Conservation (phyloP, 2,797 vertebrate species). For the Ptychobarbus kaznakovi region DNA sequence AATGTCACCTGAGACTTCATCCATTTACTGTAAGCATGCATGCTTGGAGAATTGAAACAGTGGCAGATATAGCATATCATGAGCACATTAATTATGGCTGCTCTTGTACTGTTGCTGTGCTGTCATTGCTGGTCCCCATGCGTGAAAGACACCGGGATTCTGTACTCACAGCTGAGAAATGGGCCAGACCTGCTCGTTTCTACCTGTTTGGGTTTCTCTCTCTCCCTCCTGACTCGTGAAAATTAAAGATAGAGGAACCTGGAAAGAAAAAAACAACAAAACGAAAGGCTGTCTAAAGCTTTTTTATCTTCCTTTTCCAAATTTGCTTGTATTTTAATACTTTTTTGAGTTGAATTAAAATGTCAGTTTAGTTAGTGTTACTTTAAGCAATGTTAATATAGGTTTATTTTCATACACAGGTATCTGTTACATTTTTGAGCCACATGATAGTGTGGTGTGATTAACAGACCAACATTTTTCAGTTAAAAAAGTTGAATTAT, state of each 20-base stretch:
- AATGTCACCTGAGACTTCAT: slow-evolving; percentile 20
- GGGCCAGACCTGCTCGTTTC: slow-evolving; percentile 12
- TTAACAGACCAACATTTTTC: background rate
- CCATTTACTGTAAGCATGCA: slow-evolving; percentile 28
- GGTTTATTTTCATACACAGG: background rate
- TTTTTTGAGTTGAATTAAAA: background rate
- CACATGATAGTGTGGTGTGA: background rate
- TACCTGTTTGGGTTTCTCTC: slow-evolving; percentile 27
- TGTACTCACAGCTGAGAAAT: slow-evolving; percentile 37
- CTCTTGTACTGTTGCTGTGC: slow-evolving; percentile 34
- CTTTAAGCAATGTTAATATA: background rate
- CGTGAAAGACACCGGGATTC: slow-evolving; percentile 29
- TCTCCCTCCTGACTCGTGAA: slow-evolving; percentile 14
- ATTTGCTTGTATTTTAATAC: no score
- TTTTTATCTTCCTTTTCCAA: background rate
- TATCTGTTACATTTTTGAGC: background rate
- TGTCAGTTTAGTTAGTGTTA: background rate
- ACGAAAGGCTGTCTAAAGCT: no score
- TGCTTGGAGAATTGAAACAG: slow-evolving; percentile 43
- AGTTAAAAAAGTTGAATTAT: background rate
- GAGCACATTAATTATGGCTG: slow-evolving; percentile 56
- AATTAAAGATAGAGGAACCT: background rate
- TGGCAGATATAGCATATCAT: slow-evolving; percentile 52
- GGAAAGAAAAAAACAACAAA: background rate
- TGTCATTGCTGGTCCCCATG: slow-evolving; percentile 33